Evolutionary conservation across 1,140 invertebrate species (phyloP), one percentile per base, ranked within the genome.

Genomic region (Diorhabda elongata): DNA sequence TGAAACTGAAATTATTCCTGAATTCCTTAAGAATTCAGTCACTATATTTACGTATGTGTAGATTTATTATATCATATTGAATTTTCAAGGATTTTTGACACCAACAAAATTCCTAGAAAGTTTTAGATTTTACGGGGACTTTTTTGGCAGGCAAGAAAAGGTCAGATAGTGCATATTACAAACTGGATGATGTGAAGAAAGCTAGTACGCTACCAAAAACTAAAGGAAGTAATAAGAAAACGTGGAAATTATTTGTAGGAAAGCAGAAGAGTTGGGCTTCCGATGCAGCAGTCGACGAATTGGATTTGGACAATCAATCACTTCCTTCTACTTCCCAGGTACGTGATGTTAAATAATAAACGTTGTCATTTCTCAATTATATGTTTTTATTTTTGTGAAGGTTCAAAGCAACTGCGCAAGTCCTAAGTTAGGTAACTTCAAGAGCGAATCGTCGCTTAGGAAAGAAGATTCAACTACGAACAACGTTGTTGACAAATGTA

Each of bases 141-240:
- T 52, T 52, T 52, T 52, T 52, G 47, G 6, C n/a, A 52, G 47
- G 47, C 47, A 52, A 52, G 47, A 52, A 52, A 52, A 52, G n/a
- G n/a, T 2, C 6, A 8, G 47, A 52, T 52, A 52, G 6, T 52
- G 47, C 47, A 52, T 79, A 75, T 68, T 76, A 77, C 69, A 76
- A 78, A 56, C 74, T 73, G 67, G 58, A 78, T 61, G 77, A 79
- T 11, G 69, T 73, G 42, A 68, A 74, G 44, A 74, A 73, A 63
- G 75, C 78, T 0, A 80, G 78, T 66, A 81, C 80, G 3, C 68
- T 81, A 26, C 80, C 79, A 7, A 80, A 81, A 69, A 71, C 69
- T 9, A 79, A 77, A 64, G 72, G 69, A 26, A 44, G 61, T 41
- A 67, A 73, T 11, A 78, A 74, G 70, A 79, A 78, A 66, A 72